Percentiles rank a stretch among this genome's conserved stretches.
These are phyloP conservation scores for Hydrozoanthus tunicans DNA, from an alignment of 64 coral and sea anemone genomes.

Conservation along the genomic window DNA sequence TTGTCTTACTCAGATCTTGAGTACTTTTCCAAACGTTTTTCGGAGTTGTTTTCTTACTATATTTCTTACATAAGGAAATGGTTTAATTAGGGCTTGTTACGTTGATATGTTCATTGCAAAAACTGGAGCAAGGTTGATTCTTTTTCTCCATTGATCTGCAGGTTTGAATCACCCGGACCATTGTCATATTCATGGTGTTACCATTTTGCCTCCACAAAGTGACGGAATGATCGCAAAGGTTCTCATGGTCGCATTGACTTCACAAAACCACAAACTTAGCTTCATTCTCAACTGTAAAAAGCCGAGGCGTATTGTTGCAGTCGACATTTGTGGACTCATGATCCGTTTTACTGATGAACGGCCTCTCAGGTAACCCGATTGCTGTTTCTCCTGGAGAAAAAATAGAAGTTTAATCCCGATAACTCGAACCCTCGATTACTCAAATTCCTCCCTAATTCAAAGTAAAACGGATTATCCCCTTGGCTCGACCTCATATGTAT, in stretches of 20 bases:
- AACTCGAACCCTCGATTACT: no score
- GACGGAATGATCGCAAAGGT: slow-evolving; percentile 7
- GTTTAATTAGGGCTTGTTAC: no score
- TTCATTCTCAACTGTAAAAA: neutral
- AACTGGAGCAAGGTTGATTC: neutral
- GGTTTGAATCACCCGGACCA: slow-evolving; percentile 2
- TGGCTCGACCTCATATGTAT: no score
- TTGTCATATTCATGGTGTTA: slow-evolving; percentile 13
- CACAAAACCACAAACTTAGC: slow-evolving; percentile 12
- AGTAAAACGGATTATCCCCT: no score
- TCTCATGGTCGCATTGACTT: slow-evolving; percentile 14
- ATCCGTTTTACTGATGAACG: neutral
- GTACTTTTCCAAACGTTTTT: no score
- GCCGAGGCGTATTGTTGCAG: neutral
- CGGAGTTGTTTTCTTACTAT: no score
- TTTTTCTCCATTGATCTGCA: neutral
- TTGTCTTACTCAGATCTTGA: no score
- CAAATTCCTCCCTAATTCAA: no score
- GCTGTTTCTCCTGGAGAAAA: no score
- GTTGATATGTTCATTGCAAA: no score
- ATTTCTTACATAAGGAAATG: no score
- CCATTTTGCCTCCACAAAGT: neutral
- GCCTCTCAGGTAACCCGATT: neutral
- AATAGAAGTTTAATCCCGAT: no score
- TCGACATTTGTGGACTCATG: neutral